Percentiles rank a stretch among this genome's conserved stretches.
Evolutionary conservation across 2,797 vertebrate genomes (phyloP).

Genomic region (Channa striata): DNA sequence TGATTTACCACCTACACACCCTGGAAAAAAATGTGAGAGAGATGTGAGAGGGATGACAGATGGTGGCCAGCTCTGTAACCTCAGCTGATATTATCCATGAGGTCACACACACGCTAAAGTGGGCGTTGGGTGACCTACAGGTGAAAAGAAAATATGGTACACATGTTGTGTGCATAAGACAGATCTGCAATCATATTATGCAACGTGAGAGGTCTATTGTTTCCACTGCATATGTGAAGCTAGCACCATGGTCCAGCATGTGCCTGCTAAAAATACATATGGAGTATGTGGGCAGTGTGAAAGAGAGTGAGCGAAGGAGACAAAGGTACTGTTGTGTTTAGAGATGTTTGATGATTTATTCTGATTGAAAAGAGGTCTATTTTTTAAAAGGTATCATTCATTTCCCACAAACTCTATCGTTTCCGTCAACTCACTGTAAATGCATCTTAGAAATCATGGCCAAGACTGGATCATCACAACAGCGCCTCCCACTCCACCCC

Average conservation of each 20-base stretch:
- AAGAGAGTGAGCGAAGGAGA: slow-evolving; percentile 27
- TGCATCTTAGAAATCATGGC: slow-evolving; percentile 1
- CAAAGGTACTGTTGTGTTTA: slow-evolving; percentile 11
- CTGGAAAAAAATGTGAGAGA: slow-evolving; percentile 9
- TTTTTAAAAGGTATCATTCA: not conserved
- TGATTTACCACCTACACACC: slow-evolving; percentile 63
- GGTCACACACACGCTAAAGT: slow-evolving; percentile 19
- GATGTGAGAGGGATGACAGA: slow-evolving; percentile 17
- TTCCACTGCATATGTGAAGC: slow-evolving; percentile 48
- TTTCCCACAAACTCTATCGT: not conserved
- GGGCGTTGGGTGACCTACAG: slow-evolving; percentile 7
- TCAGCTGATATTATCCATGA: slow-evolving; percentile 30
- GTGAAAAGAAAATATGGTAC: not conserved
- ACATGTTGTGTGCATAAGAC: slow-evolving; percentile 9
- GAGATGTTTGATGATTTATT: slow-evolving; percentile 33
- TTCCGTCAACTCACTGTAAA: slow-evolving; percentile 8
- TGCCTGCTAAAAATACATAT: slow-evolving; percentile 70
- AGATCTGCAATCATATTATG: slow-evolving; percentile 25
- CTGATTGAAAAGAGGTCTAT: slow-evolving; percentile 9
- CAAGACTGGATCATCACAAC: slow-evolving; percentile 10
- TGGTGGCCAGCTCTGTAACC: slow-evolving; percentile 29
- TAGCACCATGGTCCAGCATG: slow-evolving; percentile 40
- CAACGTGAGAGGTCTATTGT: slow-evolving; percentile 35
- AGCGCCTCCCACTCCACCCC: not conserved
- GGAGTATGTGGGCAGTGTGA: slow-evolving; percentile 60